Percentiles rank a stretch among this genome's conserved stretches.
Evolutionary conservation across 2,888 invertebrate genomes (phyloP).

Genomic region (Dasypolia templi): DNA sequence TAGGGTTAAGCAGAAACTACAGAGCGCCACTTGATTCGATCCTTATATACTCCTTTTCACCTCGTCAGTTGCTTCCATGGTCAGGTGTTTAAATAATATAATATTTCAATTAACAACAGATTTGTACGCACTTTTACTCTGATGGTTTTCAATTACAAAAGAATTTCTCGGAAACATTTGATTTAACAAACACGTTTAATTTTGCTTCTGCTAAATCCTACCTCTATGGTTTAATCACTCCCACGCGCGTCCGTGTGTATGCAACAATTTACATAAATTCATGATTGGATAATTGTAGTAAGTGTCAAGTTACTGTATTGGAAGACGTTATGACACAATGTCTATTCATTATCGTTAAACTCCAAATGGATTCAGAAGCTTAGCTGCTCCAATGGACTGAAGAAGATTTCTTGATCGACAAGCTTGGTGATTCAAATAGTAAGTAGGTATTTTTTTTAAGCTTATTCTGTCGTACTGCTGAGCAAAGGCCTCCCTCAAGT

Average conservation of each 20-base stretch:
- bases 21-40: neutral
- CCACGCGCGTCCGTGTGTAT: neutral
- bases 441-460: neutral
- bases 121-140: neutral
- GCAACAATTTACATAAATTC: slow-evolving; percentile 50
- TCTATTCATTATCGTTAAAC: neutral
- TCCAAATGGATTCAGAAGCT: neutral
- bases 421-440: neutral
- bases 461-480: neutral
- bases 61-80: too few species aligned
- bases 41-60: neutral
- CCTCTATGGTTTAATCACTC: slow-evolving; percentile 15
- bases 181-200: neutral
- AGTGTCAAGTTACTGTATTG: neutral
- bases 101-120: neutral
- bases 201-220: neutral
- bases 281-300: slow-evolving; percentile 43
- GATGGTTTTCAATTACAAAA: neutral
- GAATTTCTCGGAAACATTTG: neutral
- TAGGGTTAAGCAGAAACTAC: too few species aligned
- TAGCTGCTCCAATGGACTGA: neutral
- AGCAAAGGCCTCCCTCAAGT: neutral
- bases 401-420: neutral
- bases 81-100: neutral
- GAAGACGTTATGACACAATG: slow-evolving; percentile 3